Evolutionary conservation across 2,888 invertebrate species (phyloP).

Genomic region (Acrobasis repandana): DNA sequence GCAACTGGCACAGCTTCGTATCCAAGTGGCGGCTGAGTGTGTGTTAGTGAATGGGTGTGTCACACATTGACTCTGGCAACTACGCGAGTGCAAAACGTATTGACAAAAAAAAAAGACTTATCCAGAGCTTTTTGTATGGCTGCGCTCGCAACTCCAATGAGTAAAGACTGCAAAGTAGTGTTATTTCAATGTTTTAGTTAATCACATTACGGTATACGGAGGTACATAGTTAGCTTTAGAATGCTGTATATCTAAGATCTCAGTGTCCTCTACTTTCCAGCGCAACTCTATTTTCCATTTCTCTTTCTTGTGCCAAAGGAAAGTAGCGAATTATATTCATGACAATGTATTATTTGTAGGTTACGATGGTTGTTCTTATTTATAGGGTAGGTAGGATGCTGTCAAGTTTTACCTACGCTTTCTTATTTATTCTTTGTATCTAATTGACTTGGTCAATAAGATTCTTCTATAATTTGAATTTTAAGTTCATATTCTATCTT

Average conservation of each 20-base stretch:
- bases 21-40: slow-evolving; percentile 34
- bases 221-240: slow-evolving; percentile 47
- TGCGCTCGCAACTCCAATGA: neutral
- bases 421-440: slow-evolving; percentile 24
- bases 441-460: slow-evolving; percentile 17
- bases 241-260: slow-evolving; percentile 74
- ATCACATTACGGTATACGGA: slow-evolving; percentile 50
- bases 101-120: neutral
- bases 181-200: slow-evolving; percentile 45
- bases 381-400: slow-evolving; percentile 39
- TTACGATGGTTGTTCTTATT: slow-evolving; percentile 61
- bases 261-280: slow-evolving; percentile 58
- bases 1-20: slow-evolving; percentile 20
- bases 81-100: neutral
- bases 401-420: slow-evolving; percentile 22
- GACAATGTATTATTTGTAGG: slow-evolving; percentile 59
- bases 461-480: slow-evolving; percentile 15
- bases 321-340: slow-evolving; percentile 56
- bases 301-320: slow-evolving; percentile 74
- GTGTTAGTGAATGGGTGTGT: slow-evolving; percentile 30
- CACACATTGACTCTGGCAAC: slow-evolving; percentile 23
- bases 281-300: slow-evolving; percentile 46
- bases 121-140: neutral
- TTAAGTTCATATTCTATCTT: neutral
- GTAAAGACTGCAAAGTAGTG: slow-evolving; percentile 66